Evolutionary conservation across 2,888 invertebrate species (phyloP).

Genomic region (Erynnis tages): DNA sequence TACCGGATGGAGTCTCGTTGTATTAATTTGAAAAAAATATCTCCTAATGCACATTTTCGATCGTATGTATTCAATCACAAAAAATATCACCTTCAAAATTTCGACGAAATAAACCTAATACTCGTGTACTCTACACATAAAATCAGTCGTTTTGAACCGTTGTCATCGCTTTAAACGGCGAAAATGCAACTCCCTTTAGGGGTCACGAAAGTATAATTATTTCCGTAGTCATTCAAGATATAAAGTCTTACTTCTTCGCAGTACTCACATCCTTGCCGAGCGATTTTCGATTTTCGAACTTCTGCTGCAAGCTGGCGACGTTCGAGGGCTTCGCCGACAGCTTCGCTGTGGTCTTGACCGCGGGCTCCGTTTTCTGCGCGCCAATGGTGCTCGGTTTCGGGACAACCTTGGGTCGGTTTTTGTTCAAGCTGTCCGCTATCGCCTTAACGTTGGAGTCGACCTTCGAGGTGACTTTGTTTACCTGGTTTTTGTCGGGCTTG

Average conservation of each 20-base stretch:
- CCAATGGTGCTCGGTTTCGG: constrained; percentile 61
- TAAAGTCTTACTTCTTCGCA: constrained; percentile 51
- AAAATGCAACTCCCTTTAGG: not conserved
- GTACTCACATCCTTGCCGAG: constrained; percentile 64
- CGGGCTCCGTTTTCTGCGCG: constrained; percentile 56
- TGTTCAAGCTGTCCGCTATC: constrained; percentile 73
- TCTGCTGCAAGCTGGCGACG: constrained; percentile 89
- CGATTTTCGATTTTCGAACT: constrained; percentile 85
- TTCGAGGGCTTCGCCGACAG: constrained; percentile 83
- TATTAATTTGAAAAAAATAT: constrained; percentile 1
- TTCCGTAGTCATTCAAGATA: not conserved
- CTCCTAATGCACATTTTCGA: constrained; percentile 1
- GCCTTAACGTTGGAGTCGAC: constrained; percentile 66
- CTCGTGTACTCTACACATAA: not conserved
- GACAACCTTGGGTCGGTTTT: constrained; percentile 73
- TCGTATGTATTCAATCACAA: not conserved
- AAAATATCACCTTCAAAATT: not conserved
- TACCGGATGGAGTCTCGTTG: constrained; percentile 12
- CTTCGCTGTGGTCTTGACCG: constrained; percentile 66
- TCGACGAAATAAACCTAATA: not conserved
- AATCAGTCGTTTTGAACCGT: not conserved
- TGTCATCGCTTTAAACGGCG: not conserved
- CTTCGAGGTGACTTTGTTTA: constrained; percentile 62
- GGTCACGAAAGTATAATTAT: no score
- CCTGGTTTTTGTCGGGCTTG: constrained; percentile 55